Evolutionary conservation across 1,140 invertebrate genomes (phyloP).

Genomic region (Anadara kagoshimensis): DNA sequence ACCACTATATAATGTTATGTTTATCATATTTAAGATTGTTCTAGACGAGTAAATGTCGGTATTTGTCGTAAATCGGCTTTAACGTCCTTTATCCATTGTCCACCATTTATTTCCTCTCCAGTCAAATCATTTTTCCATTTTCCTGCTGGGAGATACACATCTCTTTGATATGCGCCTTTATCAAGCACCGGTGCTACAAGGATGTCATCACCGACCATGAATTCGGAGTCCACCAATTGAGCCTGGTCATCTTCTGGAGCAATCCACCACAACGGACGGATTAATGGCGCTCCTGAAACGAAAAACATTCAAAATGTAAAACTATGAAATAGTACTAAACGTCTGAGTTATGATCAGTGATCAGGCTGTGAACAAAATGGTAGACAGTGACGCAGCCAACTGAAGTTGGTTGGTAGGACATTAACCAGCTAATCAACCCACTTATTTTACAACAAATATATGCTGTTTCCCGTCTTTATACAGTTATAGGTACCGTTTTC

Average conservation of each 20-base stretch:
- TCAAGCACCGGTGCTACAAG: conserved; percentile 62
- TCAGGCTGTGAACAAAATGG: neutral
- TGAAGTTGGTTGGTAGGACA: neutral
- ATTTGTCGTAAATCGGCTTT: conserved; percentile 36
- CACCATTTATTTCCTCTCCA: conserved; percentile 23
- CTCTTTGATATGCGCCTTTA: conserved; percentile 77
- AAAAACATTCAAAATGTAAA: neutral
- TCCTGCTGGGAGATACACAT: conserved; percentile 81
- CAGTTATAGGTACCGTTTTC: too few relatives aligned
- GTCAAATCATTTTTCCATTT: conserved; percentile 44
- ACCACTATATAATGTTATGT: too few relatives aligned
- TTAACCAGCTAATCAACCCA: neutral
- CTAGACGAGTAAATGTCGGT: conserved; percentile 73
- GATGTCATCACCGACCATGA: conserved; percentile 57
- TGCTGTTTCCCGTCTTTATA: too few relatives aligned
- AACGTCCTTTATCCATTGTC: conserved; percentile 36
- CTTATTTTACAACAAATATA: too few relatives aligned
- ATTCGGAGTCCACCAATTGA: conserved; percentile 53
- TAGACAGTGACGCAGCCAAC: neutral
- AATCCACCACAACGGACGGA: conserved; percentile 74
- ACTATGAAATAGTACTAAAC: neutral
- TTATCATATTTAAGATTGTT: too few relatives aligned
- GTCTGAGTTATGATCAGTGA: neutral
- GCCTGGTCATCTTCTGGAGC: conserved; percentile 76
- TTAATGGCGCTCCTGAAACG: conserved; percentile 57